Conservation (phyloP, 23 tunicate species). For the Ascidia mentula region DNA sequence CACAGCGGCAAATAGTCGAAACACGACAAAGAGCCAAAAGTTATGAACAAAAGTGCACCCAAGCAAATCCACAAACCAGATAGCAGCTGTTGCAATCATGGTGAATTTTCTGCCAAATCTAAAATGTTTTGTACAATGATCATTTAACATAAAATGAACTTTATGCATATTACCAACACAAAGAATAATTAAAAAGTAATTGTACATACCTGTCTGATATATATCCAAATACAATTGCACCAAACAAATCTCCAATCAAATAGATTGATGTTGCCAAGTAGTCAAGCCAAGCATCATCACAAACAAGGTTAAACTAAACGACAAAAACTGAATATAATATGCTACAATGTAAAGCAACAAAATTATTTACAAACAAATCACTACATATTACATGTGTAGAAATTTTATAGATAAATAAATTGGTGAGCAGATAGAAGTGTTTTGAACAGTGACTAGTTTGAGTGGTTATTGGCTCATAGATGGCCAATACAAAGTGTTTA, state of each 20-base stretch:
- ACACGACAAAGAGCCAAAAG: constrained; percentile 54
- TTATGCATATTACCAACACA: background rate
- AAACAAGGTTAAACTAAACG: constrained; percentile 41
- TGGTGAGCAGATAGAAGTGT: no score
- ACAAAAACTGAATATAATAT: no score
- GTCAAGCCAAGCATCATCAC: constrained; percentile 35
- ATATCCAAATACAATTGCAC: constrained; percentile 33
- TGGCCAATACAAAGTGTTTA: no score
- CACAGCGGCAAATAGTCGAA: constrained; percentile 55
- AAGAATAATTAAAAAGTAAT: no score
- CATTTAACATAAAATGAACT: no score
- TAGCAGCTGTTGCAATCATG: constrained; percentile 28
- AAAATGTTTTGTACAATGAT: no score
- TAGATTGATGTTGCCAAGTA: constrained; percentile 36
- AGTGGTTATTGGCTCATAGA: no score
- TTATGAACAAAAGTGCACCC: constrained; percentile 45
- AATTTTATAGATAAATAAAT: no score
- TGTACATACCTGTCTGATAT: constrained; percentile 43
- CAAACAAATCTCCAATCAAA: constrained; percentile 35
- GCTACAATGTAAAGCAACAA: no score
- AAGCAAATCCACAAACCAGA: constrained; percentile 36
- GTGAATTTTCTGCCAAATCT: constrained; percentile 62
- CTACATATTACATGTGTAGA: no score
- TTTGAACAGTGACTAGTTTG: no score
- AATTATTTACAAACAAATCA: no score